Evolutionary conservation across 2,797 vertebrate genomes (phyloP).

Genomic region (Centropyge bicolor): DNA sequence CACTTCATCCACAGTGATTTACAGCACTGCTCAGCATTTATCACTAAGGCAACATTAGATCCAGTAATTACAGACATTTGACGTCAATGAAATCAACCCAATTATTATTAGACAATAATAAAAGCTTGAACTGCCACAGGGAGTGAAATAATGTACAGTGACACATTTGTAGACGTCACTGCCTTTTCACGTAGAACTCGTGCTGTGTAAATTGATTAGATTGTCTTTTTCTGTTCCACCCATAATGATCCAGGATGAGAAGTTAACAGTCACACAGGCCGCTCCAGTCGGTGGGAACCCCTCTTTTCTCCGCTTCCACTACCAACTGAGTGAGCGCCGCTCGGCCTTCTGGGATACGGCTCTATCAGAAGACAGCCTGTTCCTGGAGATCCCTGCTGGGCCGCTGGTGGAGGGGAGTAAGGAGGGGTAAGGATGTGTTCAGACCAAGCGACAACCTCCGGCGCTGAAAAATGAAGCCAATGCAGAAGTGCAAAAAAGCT

Average conservation of each 20-base stretch:
- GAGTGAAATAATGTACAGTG: neutral
- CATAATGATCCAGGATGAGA: constrained; percentile 86
- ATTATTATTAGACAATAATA: neutral
- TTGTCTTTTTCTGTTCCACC: neutral
- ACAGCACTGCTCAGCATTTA: neutral
- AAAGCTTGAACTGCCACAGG: neutral
- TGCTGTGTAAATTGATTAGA: neutral
- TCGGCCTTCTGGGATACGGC: constrained; percentile 93
- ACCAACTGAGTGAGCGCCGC: constrained; percentile 93
- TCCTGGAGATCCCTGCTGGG: constrained; percentile 94
- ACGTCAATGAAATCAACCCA: neutral
- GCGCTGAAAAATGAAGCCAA: too few relatives aligned
- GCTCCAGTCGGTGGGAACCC: constrained; percentile 88
- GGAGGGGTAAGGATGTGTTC: constrained; percentile 90
- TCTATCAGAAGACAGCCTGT: constrained; percentile 91
- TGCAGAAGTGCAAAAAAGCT: too few relatives aligned
- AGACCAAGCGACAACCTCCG: too few relatives aligned
- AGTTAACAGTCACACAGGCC: constrained; percentile 94
- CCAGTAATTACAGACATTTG: neutral
- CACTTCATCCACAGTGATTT: too few relatives aligned
- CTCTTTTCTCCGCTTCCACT: constrained; percentile 92
- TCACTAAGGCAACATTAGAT: neutral
- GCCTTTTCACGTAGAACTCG: neutral
- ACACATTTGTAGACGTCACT: neutral
- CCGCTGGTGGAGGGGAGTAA: constrained; percentile 95